phyloP scores from a whole-genome alignment of 2,797 vertebrate species.

The Eptatretus atami region DNA sequence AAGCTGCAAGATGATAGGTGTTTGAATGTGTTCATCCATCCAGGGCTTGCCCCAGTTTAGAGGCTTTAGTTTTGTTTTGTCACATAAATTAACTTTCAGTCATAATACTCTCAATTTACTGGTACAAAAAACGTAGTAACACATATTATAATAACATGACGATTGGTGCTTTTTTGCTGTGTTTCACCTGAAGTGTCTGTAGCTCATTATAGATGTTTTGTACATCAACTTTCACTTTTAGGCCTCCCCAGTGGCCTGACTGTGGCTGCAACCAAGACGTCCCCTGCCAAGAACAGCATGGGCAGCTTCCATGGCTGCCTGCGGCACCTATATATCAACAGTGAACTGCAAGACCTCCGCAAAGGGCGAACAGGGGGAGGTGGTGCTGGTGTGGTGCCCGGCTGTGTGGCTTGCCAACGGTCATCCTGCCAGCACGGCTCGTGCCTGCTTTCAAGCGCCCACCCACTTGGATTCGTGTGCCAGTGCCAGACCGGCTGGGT shows the following conservation, averaged over 20 bases:
- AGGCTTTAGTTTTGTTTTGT: too few relatives aligned
- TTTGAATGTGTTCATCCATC: too few relatives aligned
- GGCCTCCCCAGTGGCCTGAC: conserved; percentile 61
- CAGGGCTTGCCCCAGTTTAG: too few relatives aligned
- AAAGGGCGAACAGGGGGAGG: conserved; percentile 34
- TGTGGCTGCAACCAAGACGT: conserved; percentile 37
- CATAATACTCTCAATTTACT: too few relatives aligned
- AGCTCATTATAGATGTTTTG: too few relatives aligned
- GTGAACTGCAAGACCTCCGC: conserved; percentile 58
- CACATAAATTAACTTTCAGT: too few relatives aligned
- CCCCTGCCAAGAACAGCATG: conserved; percentile 42
- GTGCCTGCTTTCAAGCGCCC: conserved; percentile 17
- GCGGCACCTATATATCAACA: conserved; percentile 63
- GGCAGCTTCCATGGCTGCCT: conserved; percentile 65
- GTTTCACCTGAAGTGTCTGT: too few relatives aligned
- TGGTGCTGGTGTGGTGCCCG: conserved; percentile 47
- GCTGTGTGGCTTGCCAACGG: conserved; percentile 67
- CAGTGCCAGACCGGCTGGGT: conserved; percentile 75
- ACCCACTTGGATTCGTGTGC: conserved; percentile 44
- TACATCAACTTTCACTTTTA: conserved; percentile 12
- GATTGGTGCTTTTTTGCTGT: too few relatives aligned
- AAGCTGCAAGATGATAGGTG: too few relatives aligned
- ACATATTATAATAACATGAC: too few relatives aligned
- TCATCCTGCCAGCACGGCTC: conserved; percentile 48
- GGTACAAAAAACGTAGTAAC: too few relatives aligned